Evolutionary conservation across 2,888 invertebrate species (phyloP), one percentile per base, ranked within the genome.

Genomic region (Erpobdella octoculata): DNA sequence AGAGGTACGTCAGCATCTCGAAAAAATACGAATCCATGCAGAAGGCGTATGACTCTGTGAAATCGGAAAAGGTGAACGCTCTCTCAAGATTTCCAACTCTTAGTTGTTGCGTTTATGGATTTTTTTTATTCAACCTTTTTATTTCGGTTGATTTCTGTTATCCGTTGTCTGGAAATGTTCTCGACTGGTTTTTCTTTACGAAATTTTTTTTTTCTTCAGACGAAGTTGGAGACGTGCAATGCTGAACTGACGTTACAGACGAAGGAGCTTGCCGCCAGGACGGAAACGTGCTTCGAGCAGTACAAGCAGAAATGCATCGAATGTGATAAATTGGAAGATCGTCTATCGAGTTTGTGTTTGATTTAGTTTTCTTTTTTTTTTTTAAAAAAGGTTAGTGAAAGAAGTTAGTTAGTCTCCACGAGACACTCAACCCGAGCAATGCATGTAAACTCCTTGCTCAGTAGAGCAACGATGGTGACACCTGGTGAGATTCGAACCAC

Each of bases 241-340:
- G n/a, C n/a, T n/a, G n/a, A n/a, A n/a, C n/a, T n/a, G n/a, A n/a
- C n/a, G n/a, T n/a, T n/a, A n/a, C n/a, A n/a, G n/a, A n/a, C n/a
- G n/a, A n/a, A n/a, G n/a, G n/a, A n/a, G n/a, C n/a, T n/a, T n/a
- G n/a, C n/a, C n/a, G n/a, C n/a, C n/a, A 76, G 80, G 71, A 77
- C 81, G 15, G 72, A 72, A 9, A 80, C 80, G 80, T 80, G 80
- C 28, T 78, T 79, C 9, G 79, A 79, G 53, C 79, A 79, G 62
- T 81, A 80, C 75, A 79, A 79, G 71, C 73, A 73, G 9, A 72
- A 80, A 59, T 79, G 78, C 71, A 73, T 78, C 12, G 79, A 81
- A 71, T 79, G 79, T 68, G 75, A 72, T 18, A 78, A 77, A 70
- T 74, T 79, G 15, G 75, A 78, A 73, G 76, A 73, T 48, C 77